These are phyloP conservation scores for Drosophila barbarae DNA, from an alignment of 2,888 invertebrate species.

Conservation along the genomic window DNA sequence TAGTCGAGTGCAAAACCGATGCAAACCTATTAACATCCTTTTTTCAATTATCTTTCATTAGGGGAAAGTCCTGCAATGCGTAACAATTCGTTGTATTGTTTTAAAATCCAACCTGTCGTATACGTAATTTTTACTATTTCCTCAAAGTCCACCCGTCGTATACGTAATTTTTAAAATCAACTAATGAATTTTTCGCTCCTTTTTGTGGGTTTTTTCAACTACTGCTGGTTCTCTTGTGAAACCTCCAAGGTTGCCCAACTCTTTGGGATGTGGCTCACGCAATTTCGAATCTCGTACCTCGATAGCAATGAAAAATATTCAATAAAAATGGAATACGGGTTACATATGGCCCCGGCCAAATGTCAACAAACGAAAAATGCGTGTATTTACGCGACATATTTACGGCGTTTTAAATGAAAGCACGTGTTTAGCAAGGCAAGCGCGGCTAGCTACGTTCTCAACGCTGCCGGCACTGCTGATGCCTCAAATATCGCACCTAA, in stretches of 20 bases:
- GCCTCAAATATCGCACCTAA: constrained; percentile 42
- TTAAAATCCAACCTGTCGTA: neutral
- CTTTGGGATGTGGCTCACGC: constrained; percentile 27
- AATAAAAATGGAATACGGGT: constrained; percentile 40
- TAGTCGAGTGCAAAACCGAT: neutral
- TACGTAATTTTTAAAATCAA: neutral
- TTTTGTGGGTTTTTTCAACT: neutral
- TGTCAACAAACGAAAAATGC: constrained; percentile 32
- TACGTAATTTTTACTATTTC: neutral
- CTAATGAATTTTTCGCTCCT: neutral
- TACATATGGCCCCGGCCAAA: constrained; percentile 35
- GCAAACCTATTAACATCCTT: neutral
- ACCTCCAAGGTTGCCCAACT: neutral
- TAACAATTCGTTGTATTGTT: too few species aligned
- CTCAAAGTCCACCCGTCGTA: neutral
- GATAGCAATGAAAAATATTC: constrained; percentile 39
- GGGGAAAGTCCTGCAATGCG: neutral
- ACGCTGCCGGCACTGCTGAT: constrained; percentile 12
- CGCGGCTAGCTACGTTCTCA: constrained; percentile 24
- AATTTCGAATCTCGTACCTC: constrained; percentile 11
- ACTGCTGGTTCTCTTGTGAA: neutral
- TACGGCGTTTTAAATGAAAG: constrained; percentile 65
- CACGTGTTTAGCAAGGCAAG: constrained; percentile 53
- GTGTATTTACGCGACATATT: constrained; percentile 47
- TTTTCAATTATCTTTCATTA: neutral